Conservation (phyloP, 2,888 invertebrate genomes). For the Caenorhabditis uteleia region DNA sequence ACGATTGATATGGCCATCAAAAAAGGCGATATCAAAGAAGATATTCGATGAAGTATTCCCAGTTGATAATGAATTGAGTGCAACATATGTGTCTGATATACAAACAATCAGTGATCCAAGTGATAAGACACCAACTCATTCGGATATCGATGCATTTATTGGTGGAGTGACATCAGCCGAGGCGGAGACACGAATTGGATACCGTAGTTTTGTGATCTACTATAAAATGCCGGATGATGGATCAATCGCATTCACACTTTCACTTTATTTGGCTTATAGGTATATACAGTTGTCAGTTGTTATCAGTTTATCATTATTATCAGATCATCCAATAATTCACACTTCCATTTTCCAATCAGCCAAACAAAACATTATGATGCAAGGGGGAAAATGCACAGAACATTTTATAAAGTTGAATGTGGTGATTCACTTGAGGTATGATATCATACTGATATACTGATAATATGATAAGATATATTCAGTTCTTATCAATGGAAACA, state of each 20-base stretch:
- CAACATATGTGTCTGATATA: too few species aligned
- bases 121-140: background rate
- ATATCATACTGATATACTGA: background rate
- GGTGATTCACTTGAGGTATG: constrained; percentile 4
- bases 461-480: background rate
- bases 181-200: constrained; percentile 14
- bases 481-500: constrained; percentile 13
- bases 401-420: constrained; percentile 14
- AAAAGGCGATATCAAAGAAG: background rate
- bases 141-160: constrained; percentile 5
- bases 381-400: constrained; percentile 1
- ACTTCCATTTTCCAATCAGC: constrained; percentile 15
- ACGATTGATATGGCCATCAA: constrained; percentile 3
- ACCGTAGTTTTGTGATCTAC: constrained; percentile 17
- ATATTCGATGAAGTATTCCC: background rate
- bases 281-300: background rate
- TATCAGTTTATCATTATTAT: background rate
- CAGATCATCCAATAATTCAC: constrained; percentile 7
- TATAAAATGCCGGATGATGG: constrained; percentile 17
- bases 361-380: constrained; percentile 5
- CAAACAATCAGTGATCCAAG: too few species aligned
- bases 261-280: constrained; percentile 17
- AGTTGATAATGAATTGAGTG: too few species aligned
- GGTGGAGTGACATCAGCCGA: constrained; percentile 12
- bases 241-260: constrained; percentile 5